Conservation (phyloP, 1,140 invertebrate genomes). For the Agrypnia vestita region DNA sequence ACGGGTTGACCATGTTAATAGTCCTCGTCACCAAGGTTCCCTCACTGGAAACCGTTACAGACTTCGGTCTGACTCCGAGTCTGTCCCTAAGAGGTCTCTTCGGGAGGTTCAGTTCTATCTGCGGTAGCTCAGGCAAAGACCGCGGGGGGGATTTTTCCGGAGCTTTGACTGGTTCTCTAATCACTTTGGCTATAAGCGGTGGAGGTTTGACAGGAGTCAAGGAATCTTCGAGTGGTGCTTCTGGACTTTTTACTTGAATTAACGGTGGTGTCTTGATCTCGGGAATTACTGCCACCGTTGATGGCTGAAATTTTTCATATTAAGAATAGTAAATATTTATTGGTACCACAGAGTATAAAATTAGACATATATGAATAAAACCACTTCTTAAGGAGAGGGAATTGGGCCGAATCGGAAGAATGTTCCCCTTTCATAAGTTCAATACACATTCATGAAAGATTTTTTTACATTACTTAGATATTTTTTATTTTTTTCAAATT, state of each 20-base stretch:
- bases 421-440: too few relatives aligned
- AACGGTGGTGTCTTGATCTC: slow-evolving; percentile 18
- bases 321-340: too few relatives aligned
- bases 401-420: too few relatives aligned
- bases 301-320: too few relatives aligned
- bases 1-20: slow-evolving; percentile 50
- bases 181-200: slow-evolving; percentile 60
- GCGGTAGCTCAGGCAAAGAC: slow-evolving; percentile 62
- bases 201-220: slow-evolving; percentile 61
- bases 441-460: too few relatives aligned
- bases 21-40: slow-evolving; percentile 25
- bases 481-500: too few relatives aligned
- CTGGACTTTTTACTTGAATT: background rate
- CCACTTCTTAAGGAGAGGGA: too few relatives aligned
- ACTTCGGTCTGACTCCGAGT: slow-evolving; percentile 61
- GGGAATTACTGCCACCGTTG: background rate
- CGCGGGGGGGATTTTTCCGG: slow-evolving; percentile 23
- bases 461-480: too few relatives aligned
- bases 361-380: too few relatives aligned
- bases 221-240: slow-evolving; percentile 56
- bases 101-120: slow-evolving; percentile 71
- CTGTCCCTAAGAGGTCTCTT: slow-evolving; percentile 70
- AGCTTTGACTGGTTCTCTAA: slow-evolving; percentile 39
- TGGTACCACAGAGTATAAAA: too few relatives aligned
- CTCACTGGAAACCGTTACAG: slow-evolving; percentile 17